Base-by-base conservation (phyloP, 2,113 vertebrate species). In the Propithecus coquereli region DNA sequence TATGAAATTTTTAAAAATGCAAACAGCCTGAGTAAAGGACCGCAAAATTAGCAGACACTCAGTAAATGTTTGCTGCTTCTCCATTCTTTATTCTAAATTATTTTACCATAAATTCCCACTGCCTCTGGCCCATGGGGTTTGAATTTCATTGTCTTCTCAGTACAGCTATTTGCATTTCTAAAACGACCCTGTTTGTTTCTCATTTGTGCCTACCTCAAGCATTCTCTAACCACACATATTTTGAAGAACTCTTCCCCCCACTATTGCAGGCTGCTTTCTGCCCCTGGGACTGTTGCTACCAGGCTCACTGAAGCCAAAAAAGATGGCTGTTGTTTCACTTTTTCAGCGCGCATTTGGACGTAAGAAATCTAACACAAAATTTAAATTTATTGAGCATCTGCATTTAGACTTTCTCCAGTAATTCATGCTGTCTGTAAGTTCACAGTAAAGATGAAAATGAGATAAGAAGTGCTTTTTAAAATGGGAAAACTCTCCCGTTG, bases 121-220 rank as follows among this genome's bases (percentile, higher is more conserved):
- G 68, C 76, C 47, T 77, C 70, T 76, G 81, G 50, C 65, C 45
- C 85, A 2, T 7, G 91, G 70, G 77, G 87, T 52, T 65, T 1
- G 37, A 34, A 37, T 82, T 74, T 34, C 88, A 70, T 54, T 93
- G 85, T 96, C 50, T 89, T 40, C n/a, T 80, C 74, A 16, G n/a
- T 0, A 3, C 13, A 16, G 10, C 63, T 34, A 0, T 81, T 90
- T 73, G 92, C 61, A 43, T 82, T 87, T 79, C 70, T 88, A 18
- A 54, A 97, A 83, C 6, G 32, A 23, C 20, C 3, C 79, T 37
- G 57, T 94, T 87, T 73, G 83, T 91, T 94, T 96, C 63, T 86
- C 32, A 63, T 96, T 92, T 91, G 86, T 34, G 37, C 43, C 34
- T 76, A 10, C 80, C 61, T 95, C 77, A 25, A 63, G 66, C 10